Percentiles rank a stretch among this genome's conserved stretches.
These are phyloP conservation scores for Drosophila diplacantha DNA, from an alignment of 2,888 invertebrate species.

Conservation along the genomic window DNA sequence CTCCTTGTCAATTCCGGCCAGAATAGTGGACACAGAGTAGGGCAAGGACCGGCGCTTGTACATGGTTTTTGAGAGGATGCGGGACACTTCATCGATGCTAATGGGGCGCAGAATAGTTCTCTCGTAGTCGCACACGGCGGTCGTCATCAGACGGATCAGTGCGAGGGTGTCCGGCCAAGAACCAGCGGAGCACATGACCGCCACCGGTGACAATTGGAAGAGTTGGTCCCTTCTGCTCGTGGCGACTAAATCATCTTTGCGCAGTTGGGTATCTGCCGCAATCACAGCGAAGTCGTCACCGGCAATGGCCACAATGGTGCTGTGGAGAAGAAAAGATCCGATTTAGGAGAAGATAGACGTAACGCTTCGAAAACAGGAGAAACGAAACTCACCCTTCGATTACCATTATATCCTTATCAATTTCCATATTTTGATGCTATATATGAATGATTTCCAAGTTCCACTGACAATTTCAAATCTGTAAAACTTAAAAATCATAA, in stretches of 20 bases:
- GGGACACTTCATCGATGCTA: slow-evolving; percentile 94
- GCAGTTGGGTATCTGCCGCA: slow-evolving; percentile 96
- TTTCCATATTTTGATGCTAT: slow-evolving; percentile 51
- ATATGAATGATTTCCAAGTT: slow-evolving; percentile 61
- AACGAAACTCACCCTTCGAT: slow-evolving; percentile 84
- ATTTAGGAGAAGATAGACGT: not conserved
- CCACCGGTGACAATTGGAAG: slow-evolving; percentile 87
- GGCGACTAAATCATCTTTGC: slow-evolving; percentile 93
- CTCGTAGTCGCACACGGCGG: slow-evolving; percentile 95
- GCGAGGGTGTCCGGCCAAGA: slow-evolving; percentile 99
- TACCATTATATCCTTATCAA: slow-evolving; percentile 60
- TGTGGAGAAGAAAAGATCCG: slow-evolving; percentile 74
- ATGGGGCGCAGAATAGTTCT: slow-evolving; percentile 96
- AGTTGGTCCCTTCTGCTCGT: slow-evolving; percentile 92
- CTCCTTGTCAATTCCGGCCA: slow-evolving; percentile 94
- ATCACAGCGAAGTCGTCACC: slow-evolving; percentile 97
- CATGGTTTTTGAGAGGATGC: slow-evolving; percentile 96
- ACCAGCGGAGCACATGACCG: slow-evolving; percentile 94
- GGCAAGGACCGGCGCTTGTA: slow-evolving; percentile 99
- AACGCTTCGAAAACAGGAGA: no score
- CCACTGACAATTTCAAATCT: slow-evolving; percentile 37
- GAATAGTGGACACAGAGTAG: slow-evolving; percentile 95
- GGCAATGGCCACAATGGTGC: slow-evolving; percentile 96
- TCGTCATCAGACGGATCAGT: slow-evolving; percentile 88
- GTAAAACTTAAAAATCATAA: not conserved